Base-by-base conservation (phyloP, 2,797 vertebrate species). In the Pitangus sulphuratus region DNA sequence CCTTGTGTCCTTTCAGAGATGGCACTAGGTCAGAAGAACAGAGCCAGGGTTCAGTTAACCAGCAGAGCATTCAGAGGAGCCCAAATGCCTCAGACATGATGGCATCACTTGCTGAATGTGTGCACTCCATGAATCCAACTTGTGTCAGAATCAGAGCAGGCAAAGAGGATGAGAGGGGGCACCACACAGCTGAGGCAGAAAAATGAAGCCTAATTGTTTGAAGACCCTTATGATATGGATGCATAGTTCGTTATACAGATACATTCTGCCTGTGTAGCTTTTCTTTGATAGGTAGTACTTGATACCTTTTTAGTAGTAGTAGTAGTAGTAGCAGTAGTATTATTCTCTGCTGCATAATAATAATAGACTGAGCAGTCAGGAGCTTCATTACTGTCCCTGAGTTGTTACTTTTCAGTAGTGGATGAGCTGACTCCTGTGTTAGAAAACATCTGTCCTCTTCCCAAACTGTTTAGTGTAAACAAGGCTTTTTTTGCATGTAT, bases 361-460 rank as follows among this genome's bases (percentile, higher is more conserved):
- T 61, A 33, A 35, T 57, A 40, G 33, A 33, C 35, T 51, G n/a
- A 83, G 8, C 44, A 80, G 14, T 66, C 4, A 12, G 42, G 44
- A 69, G 9, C 20, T 80, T 12, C 37, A 44, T 82, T 47, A 44
- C 51, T 60, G 64, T 37, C 45, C 75, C 33, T 1, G 33, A 81
- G 26, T 39, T 58, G 51, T 54, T 61, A 58, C 40, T 69, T 84
- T 48, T 60, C 0, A 0, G 42, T 60, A 35, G 58, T 25, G 48
- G 61, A 75, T 76, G 75, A 88, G 70, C 51, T 75, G 66, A 80
- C 61, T 89, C 35, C 42, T n/a, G 21, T 37, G n/a, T 57, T 74
- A 53, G 74, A 53, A 90, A 89, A 92, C 31, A 82, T 57, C 47
- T 84, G 90, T 84, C 44, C 71, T 93, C 72, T 79, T 78, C n/a